These are phyloP conservation scores for Ethmia dodecea DNA, from an alignment of 2,888 invertebrate species.

Conservation along the genomic window DNA sequence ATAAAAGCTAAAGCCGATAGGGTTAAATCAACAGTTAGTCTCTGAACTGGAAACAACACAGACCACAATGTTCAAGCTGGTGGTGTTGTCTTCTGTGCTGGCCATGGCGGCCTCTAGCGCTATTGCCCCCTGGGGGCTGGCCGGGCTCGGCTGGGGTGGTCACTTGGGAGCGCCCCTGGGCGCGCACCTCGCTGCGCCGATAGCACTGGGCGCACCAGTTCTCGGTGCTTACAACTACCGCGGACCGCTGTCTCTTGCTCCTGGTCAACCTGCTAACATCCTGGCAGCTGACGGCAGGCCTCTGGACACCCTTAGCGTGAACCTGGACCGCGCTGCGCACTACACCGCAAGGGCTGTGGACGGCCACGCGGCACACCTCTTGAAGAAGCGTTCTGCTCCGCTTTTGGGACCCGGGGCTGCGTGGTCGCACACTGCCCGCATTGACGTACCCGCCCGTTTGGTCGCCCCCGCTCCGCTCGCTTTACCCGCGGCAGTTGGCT, in stretches of 20 bases:
- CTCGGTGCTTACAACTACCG: conserved; percentile 59
- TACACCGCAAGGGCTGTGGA: conserved; percentile 55
- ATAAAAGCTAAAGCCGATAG: conserved; percentile 52
- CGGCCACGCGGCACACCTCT: conserved; percentile 33
- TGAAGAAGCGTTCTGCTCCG: conserved; percentile 59
- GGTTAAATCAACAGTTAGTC: conserved; percentile 54
- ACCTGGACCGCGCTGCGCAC: conserved; percentile 63
- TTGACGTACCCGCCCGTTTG: conserved; percentile 35
- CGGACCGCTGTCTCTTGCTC: conserved; percentile 62
- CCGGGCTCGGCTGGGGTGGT: conserved; percentile 21
- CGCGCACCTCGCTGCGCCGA: conserved; percentile 31
- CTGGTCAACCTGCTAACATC: conserved; percentile 65
- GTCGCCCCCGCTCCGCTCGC: conserved; percentile 29
- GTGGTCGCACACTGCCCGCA: conserved; percentile 38
- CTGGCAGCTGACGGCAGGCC: conserved; percentile 66
- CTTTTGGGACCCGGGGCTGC: conserved; percentile 36
- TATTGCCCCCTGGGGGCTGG: conserved; percentile 34
- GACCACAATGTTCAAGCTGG: conserved; percentile 74
- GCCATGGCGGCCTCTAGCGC: conserved; percentile 75
- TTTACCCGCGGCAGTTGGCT: conserved; percentile 28
- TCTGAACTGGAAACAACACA: conserved; percentile 16
- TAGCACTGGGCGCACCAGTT: conserved; percentile 33
- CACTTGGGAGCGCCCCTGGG: conserved; percentile 35
- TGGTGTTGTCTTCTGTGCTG: conserved; percentile 80
- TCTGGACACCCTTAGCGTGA: conserved; percentile 65